Percentiles rank a stretch among this genome's conserved stretches.
phyloP scores from a whole-genome alignment of 2,113 vertebrate species.

The Salvelinus fontinalis region DNA sequence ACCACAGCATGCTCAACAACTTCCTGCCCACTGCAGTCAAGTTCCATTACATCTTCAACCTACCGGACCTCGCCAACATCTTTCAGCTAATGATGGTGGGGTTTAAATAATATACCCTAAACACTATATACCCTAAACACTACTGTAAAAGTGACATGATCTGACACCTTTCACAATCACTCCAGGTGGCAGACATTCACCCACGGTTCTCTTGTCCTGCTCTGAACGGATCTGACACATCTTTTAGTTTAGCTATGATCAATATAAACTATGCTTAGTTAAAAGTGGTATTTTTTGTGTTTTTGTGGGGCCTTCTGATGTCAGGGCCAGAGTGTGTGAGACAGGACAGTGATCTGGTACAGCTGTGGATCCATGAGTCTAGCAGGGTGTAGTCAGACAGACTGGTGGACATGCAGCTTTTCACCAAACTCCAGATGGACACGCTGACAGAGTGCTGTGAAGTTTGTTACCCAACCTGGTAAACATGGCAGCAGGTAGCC shows the following conservation, averaged over 20 bases:
- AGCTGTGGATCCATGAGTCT: constrained; percentile 79
- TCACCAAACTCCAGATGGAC: too few relatives aligned
- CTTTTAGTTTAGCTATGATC: too few relatives aligned
- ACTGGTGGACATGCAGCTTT: constrained; percentile 72
- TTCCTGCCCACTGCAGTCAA: constrained; percentile 77
- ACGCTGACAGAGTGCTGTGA: constrained; percentile 77
- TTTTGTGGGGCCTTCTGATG: constrained; percentile 77
- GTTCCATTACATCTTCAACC: constrained; percentile 81
- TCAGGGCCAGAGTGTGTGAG: constrained; percentile 72
- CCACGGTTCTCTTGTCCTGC: too few relatives aligned
- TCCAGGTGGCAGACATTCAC: too few relatives aligned
- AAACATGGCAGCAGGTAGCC: too few relatives aligned
- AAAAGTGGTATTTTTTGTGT: constrained; percentile 1
- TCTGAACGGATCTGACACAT: too few relatives aligned
- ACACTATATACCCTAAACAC: too few relatives aligned
- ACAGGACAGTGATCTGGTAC: constrained; percentile 62
- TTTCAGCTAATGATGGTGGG: constrained; percentile 73
- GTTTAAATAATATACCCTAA: too few relatives aligned
- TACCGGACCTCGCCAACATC: constrained; percentile 74
- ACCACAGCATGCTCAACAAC: constrained; percentile 70
- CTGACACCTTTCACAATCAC: too few relatives aligned
- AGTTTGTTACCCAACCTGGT: constrained; percentile 45
- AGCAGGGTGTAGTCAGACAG: constrained; percentile 80
- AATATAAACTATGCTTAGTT: too few relatives aligned
- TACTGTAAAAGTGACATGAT: too few relatives aligned